Evolutionary conservation across 1,140 invertebrate genomes (phyloP), one percentile per base, ranked within the genome.

Genomic region (Marisa cornuarietis): DNA sequence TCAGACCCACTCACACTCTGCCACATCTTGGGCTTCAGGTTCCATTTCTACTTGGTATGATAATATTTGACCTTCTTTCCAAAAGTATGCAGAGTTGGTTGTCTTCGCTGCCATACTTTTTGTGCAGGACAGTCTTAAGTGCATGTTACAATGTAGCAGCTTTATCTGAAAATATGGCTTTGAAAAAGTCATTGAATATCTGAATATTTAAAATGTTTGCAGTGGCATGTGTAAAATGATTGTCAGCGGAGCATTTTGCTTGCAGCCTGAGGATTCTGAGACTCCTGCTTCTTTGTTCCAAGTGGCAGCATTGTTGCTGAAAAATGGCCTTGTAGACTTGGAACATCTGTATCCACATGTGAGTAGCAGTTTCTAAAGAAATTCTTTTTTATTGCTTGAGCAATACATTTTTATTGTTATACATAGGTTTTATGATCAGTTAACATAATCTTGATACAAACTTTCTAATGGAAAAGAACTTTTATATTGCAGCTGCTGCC

Each of bases 21-120:
- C 85, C 97, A 99, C 91, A 95, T 99, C 73, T 92, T 99, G 65
- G 97, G 96, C 69, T 98, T 99, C 89, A 99, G 99, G 91, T 96
- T 97, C 88, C 94, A 94, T 83, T 95, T 95, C 90, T 94, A 95
- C 87, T 93, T 94, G 88, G 91, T 91, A 78, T 79, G 16, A 58
- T 6, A 14, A 58, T 58, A 58, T 58, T 18, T 58, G 1, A 58
- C 54, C 16, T 1, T 58, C 4, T 58, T 58, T 58, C 31, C 6
- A 42, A 42, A 42, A 42, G 1, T 42, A 42, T 42, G 31, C 6
- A 42, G 31, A 42, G 31, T 42, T 42, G 31, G 31, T 42, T 42
- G 31, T 42, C 31, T 4, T 42, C 31, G 6, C 0, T 42, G 1
- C 31, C 6, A 42, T 42, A 42, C 31, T 42, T 42, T 42, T 42